A percentile compares a stretch with the other conserved stretches of the same genome.
phyloP scores from a whole-genome alignment of 2,113 vertebrate genomes.

The Zosterops hypoxanthus region DNA sequence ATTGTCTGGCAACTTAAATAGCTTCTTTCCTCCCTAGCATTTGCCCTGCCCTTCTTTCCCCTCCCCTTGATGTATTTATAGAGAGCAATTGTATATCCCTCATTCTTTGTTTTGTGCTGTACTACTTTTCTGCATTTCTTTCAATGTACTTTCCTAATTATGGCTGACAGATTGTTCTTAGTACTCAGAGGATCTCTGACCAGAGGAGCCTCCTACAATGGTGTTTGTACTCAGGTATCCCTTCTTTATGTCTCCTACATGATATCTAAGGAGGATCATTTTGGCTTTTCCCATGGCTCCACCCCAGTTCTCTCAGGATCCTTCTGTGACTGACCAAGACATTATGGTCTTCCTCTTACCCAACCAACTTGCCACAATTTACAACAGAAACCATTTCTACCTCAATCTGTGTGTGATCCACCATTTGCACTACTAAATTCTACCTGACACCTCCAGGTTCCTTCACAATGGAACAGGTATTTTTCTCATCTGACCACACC shows the following conservation, averaged over 20 bases:
- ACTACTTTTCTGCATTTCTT: background rate
- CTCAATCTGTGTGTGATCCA: background rate
- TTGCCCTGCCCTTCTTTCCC: conserved; percentile 58
- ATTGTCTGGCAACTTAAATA: conserved; percentile 64
- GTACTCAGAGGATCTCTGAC: background rate
- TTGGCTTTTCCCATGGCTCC: background rate
- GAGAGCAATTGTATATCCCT: conserved; percentile 23
- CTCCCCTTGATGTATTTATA: conserved; percentile 60
- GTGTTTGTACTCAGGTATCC: fast-evolving
- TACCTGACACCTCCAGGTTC: background rate
- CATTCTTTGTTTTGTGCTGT: conserved; percentile 22
- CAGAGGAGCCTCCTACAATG: background rate
- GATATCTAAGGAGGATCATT: background rate
- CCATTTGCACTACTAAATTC: background rate
- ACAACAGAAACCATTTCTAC: background rate
- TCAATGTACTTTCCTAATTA: background rate
- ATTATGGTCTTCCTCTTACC: background rate
- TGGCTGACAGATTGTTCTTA: background rate
- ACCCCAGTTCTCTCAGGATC: background rate
- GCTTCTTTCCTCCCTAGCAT: conserved; percentile 41
- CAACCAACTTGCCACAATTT: background rate
- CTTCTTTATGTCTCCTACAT: background rate
- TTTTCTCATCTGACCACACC: background rate
- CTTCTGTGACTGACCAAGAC: background rate
- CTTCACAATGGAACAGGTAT: background rate